Base-by-base conservation (phyloP, 2,113 vertebrate species). In the Drymodes brunneopygia region DNA sequence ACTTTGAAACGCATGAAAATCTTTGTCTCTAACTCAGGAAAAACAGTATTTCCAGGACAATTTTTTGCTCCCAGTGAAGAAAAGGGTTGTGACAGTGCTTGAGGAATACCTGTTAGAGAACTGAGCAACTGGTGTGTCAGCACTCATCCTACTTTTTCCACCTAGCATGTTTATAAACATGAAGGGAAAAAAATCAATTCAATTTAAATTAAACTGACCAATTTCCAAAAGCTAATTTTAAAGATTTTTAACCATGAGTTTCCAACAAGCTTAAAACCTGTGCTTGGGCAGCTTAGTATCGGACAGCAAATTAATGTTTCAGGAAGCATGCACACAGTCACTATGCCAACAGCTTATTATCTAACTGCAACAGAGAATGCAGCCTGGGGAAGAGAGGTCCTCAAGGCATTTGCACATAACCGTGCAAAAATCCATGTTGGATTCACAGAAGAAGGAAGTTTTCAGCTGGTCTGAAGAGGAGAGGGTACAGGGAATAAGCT, bases 221-320 rank as follows among this genome's bases (percentile, higher is more conserved):
- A 33, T 73, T 92, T 86, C 36, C 51, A 80, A 80, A 81, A 90
- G 27, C 28, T 83, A 60, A 61, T 61, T 61, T 74, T 73, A 77
- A 85, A 82, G 57, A 50, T 61, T 96, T 91, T 77, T 75, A 81
- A 54, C 9, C 4, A 11, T 10, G 17, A 78, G 14, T 78, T 91
- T 71, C 57, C 61, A 82, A 66, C 8, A 66, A 81, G 18, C 35
- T 65, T 81, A 56, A 66, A 54, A 18, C 6, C 28, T 47, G 17
- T 57, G 38, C 47, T 65, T 44, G 42, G 20, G 35, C 47, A 89
- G 29, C 29, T 78, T 70, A 28, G 18, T 19, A 65, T 1, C 36
- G 45, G 80, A 72, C 15, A 82, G 42, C 4, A 65, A 81, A 69
- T 22, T 15, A 29, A 54, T 6, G 22, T 61, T 96, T 84, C 48